Evolutionary conservation across 1,140 invertebrate species (phyloP).

Genomic region (Octopus sinensis): DNA sequence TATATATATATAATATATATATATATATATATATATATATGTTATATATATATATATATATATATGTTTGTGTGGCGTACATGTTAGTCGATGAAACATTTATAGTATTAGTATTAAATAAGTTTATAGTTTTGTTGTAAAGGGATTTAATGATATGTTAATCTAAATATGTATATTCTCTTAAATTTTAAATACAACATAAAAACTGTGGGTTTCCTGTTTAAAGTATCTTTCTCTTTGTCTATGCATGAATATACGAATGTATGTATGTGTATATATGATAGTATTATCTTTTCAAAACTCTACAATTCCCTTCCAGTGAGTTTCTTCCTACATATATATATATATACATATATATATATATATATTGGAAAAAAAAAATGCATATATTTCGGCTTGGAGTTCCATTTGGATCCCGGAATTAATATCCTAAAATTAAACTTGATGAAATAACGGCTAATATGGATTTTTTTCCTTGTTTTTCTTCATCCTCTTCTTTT

Average conservation of each 20-base stretch:
- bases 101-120: background rate
- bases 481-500: too few species aligned
- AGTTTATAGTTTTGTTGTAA: background rate
- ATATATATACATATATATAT: too few species aligned
- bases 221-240: background rate
- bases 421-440: too few species aligned
- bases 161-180: background rate
- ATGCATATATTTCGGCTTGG: too few species aligned
- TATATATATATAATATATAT: too few species aligned
- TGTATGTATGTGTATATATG: background rate
- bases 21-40: too few species aligned
- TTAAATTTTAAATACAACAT: background rate
- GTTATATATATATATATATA: too few species aligned
- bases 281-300: background rate
- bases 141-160: background rate
- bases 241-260: background rate
- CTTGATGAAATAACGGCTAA: background rate
- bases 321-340: background rate
- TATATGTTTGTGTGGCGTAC: too few species aligned
- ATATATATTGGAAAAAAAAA: too few species aligned
- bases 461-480: background rate
- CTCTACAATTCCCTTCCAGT: background rate
- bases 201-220: background rate
- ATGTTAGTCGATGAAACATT: background rate
- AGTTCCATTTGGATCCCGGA: too few species aligned